Percentiles rank a stretch among this genome's conserved stretches.
Conservation (phyloP, 1,140 invertebrate genomes). For the Adelges cooleyi region DNA sequence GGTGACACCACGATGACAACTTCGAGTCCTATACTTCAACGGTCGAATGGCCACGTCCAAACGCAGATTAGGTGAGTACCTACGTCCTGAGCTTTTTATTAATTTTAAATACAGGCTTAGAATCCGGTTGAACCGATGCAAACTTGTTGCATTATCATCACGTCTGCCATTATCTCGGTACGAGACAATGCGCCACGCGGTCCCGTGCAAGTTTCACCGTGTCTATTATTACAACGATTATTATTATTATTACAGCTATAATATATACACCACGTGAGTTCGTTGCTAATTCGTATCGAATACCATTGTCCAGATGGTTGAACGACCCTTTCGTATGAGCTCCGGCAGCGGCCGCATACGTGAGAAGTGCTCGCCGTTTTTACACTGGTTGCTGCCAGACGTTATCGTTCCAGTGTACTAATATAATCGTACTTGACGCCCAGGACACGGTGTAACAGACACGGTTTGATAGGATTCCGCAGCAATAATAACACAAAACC, state of each 20-base stretch:
- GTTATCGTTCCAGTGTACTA: not conserved
- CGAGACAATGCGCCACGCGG: not conserved
- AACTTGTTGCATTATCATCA: not conserved
- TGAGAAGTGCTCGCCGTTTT: slow-evolving; percentile 4
- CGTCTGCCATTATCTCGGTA: not conserved
- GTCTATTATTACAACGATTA: not conserved
- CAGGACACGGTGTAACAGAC: not conserved
- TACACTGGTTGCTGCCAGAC: not conserved
- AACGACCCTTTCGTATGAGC: slow-evolving; percentile 1
- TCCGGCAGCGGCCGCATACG: not conserved
- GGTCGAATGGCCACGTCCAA: slow-evolving; percentile 36
- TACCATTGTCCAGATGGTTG: slow-evolving; percentile 16
- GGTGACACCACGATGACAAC: slow-evolving; percentile 40
- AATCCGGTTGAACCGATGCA: not conserved
- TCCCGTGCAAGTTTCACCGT: not conserved
- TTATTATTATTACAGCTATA: slow-evolving; percentile 34
- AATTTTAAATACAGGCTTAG: not conserved
- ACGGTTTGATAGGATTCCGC: slow-evolving; percentile 7
- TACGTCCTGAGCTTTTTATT: not conserved
- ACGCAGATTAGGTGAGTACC: slow-evolving; percentile 30
- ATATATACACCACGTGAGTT: slow-evolving; percentile 39
- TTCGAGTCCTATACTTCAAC: slow-evolving; percentile 39
- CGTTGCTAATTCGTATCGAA: not conserved
- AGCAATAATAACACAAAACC: not conserved
- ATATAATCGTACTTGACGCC: not conserved